Conservation (phyloP, 2,797 vertebrate genomes). For the Sebastes goodei region DNA sequence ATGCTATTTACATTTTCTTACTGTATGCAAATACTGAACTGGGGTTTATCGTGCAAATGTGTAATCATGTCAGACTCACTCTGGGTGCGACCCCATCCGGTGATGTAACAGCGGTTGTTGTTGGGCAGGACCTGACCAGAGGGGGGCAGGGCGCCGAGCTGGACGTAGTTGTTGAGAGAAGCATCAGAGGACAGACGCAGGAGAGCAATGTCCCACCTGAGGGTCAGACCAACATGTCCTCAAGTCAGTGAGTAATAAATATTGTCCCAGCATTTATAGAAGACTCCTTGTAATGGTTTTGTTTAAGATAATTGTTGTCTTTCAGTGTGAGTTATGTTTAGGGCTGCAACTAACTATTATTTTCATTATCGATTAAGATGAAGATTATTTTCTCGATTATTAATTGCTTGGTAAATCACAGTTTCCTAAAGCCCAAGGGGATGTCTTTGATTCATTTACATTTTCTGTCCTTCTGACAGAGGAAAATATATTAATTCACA, state of each 20-base stretch:
- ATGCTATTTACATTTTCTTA: not conserved
- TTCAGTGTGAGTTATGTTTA: not conserved
- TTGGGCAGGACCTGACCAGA: conserved; percentile 84
- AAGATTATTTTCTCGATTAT: not conserved
- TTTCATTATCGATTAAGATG: not conserved
- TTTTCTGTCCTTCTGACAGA: not conserved
- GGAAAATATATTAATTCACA: not conserved
- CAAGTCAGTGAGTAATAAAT: not conserved
- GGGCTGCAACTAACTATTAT: not conserved
- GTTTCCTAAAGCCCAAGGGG: not conserved
- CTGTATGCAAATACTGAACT: not conserved
- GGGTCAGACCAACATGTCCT: not conserved
- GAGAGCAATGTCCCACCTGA: conserved; percentile 91
- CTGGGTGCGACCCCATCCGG: conserved; percentile 89
- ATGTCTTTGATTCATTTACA: not conserved
- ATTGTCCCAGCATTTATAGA: not conserved
- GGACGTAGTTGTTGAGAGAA: conserved; percentile 83
- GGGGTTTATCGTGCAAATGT: not conserved
- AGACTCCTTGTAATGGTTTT: not conserved
- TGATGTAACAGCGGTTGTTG: conserved; percentile 88
- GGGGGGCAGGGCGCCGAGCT: conserved; percentile 84
- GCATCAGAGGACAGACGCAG: conserved; percentile 82
- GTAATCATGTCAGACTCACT: conserved; percentile 81
- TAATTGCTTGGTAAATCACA: not conserved
- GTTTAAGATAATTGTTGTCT: not conserved